Evolutionary conservation across 2,797 vertebrate species (phyloP).

Genomic region (Yasuhikotakia modesta): DNA sequence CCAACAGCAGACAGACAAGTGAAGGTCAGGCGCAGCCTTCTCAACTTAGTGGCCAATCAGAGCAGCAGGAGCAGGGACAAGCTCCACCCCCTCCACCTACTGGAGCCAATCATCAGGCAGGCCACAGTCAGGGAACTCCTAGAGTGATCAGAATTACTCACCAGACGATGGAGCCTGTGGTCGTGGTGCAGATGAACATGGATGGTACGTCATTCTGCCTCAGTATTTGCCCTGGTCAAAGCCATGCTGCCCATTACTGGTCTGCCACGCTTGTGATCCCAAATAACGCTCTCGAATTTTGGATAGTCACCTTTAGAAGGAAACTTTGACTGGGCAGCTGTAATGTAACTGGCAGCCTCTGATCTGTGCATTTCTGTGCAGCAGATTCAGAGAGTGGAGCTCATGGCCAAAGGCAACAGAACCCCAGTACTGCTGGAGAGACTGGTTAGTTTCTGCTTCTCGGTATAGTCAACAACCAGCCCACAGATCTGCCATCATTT

Average conservation of each 20-base stretch:
- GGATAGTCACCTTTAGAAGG: constrained; percentile 1
- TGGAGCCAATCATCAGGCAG: constrained; percentile 77
- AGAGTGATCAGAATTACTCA: constrained; percentile 92
- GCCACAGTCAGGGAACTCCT: constrained; percentile 77
- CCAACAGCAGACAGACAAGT: constrained; percentile 75
- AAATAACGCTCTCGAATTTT: not conserved
- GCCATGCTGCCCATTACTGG: not conserved
- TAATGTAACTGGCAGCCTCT: constrained; percentile 42
- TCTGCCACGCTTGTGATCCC: constrained; percentile 25
- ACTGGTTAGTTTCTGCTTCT: constrained; percentile 69
- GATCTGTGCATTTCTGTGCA: constrained; percentile 59
- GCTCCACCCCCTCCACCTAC: constrained; percentile 71
- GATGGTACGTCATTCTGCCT: constrained; percentile 78
- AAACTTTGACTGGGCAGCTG: constrained; percentile 19
- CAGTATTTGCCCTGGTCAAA: not conserved
- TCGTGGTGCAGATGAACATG: constrained; percentile 96
- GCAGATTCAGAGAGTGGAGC: constrained; percentile 70
- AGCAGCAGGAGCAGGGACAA: constrained; percentile 70
- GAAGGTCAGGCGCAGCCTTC: constrained; percentile 72
- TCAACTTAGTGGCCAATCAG: constrained; percentile 69
- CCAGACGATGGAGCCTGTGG: constrained; percentile 89
- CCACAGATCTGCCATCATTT: constrained; percentile 7
- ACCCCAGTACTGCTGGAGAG: constrained; percentile 68
- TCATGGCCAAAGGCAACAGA: constrained; percentile 58
- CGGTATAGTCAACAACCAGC: constrained; percentile 50